Evolutionary conservation across 2,888 invertebrate species (phyloP).

Genomic region (Darwinula stevensoni): DNA sequence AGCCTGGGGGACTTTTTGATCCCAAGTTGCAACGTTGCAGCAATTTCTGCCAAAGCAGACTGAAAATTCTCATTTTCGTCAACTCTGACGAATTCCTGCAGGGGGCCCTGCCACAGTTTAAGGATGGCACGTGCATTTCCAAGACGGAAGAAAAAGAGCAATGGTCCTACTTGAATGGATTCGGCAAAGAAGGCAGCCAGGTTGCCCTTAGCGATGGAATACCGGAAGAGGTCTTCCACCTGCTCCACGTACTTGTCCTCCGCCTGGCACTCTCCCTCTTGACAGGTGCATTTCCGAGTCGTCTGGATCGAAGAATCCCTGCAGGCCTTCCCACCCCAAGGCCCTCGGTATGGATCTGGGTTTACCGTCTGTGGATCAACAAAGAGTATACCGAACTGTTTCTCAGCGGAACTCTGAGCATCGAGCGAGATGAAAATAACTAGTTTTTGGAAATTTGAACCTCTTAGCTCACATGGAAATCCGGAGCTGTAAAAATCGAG

Average conservation of each 20-base stretch:
- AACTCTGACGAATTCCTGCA: no score
- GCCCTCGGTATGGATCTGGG: conserved; percentile 66
- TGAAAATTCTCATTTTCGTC: no score
- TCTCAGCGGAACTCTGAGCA: background rate
- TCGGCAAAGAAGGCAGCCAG: conserved; percentile 79
- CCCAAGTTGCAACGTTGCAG: no score
- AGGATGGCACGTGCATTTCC: no score
- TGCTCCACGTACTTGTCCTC: conserved; percentile 51
- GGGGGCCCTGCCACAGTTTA: no score
- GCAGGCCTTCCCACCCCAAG: conserved; percentile 65
- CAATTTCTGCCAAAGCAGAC: no score
- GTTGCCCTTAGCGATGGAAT: conserved; percentile 40
- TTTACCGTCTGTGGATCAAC: conserved; percentile 35
- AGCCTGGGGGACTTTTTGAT: no score
- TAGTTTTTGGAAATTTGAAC: no score
- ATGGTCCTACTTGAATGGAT: conserved; percentile 41
- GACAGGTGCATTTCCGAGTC: conserved; percentile 32
- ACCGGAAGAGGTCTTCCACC: conserved; percentile 40
- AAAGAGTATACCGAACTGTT: conserved; percentile 4
- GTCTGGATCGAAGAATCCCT: conserved; percentile 51
- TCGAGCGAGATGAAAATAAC: no score
- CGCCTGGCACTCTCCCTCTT: conserved; percentile 30
- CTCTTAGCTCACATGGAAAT: no score
- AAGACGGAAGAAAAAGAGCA: no score
- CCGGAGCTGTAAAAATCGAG: no score